phyloP scores from a whole-genome alignment of 1,140 invertebrate genomes.

The Lucilia sericata region DNA sequence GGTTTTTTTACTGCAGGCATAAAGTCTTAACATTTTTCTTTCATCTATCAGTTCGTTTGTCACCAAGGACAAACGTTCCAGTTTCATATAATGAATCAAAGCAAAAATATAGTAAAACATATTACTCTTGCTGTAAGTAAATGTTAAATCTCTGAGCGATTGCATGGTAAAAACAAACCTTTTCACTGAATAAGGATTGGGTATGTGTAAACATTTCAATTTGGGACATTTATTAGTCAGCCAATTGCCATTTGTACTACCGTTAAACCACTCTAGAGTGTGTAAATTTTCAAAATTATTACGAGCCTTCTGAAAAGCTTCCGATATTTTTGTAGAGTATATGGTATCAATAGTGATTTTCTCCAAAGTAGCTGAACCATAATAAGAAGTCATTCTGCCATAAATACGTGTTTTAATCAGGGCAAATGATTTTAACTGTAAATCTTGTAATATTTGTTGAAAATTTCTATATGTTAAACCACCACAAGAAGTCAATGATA shows the following conservation, averaged over 20 bases:
- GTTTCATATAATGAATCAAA: neutral
- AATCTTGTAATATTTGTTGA: neutral
- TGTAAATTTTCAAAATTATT: constrained; percentile 29
- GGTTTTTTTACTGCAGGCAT: neutral
- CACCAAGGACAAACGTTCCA: neutral
- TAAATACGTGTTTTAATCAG: constrained; percentile 8
- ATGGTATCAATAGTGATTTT: constrained; percentile 15
- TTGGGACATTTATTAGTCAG: constrained; percentile 16
- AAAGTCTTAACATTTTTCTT: neutral
- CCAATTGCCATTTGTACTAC: constrained; percentile 23
- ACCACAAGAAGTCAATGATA: neutral
- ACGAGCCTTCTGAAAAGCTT: neutral
- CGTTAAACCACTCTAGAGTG: neutral
- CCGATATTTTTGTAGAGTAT: neutral
- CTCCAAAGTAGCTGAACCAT: neutral
- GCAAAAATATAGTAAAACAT: neutral
- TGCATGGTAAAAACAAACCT: constrained; percentile 10
- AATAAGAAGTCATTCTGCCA: neutral
- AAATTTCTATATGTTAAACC: constrained; percentile 15
- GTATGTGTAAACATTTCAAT: neutral
- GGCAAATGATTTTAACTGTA: neutral
- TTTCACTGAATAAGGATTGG: neutral
- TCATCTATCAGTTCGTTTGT: neutral
- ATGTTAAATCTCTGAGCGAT: neutral
- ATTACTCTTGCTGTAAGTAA: neutral